Evolutionary conservation across 1,140 invertebrate species (phyloP), one percentile per base, ranked within the genome.

Genomic region (Hypsibius dujardini): DNA sequence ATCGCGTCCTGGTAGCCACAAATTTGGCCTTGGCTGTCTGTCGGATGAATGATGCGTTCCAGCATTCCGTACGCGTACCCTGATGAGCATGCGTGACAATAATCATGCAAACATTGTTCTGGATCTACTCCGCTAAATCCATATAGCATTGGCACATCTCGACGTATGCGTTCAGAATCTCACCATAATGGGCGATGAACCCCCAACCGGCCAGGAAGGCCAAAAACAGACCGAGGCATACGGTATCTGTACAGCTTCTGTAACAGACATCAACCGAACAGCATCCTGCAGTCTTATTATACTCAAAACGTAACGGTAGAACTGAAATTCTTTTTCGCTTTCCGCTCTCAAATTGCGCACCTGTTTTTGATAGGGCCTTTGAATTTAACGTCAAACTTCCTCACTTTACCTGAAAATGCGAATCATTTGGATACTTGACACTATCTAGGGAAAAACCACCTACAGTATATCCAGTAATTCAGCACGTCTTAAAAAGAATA

Each of bases 161-260:
- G 7, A 42, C 42, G 62, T 42, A 67, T 67, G 7, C 62, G 62
- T 67, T 67, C 7, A 67, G 45, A 3, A 42, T 45, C 83, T 83
- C 82, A 91, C 89, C 89, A 75, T 86, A 88, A 72, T 83, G 81
- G 46, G 86, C 88, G 46, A 92, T 82, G 72, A 85, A 85, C 1
- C 80, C 84, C 88, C 90, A 91, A 67, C 82, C 84, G 70, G 79
- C 83, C 7, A 95, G 78, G 76, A 91, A 92, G 1, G 85, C 78
- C 7, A 90, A 73, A 78, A 95, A 92, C 1, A 93, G 74, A n/a
- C 91, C 76, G 14, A 94, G 82, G 81, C 90, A 95, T 14, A 91
- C 76, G 40, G 92, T 80, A 83, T 95, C 92, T 1, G 92, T 95
- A 76, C 92, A 95, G 59, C 86, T 87, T 74, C 82, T 81, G 73